Conservation (phyloP, 1,140 invertebrate species). For the Bombyx mori region ASM3026992v2 NC_085125.1:3702501-3703000, state of each 20-base stretch:
- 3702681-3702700: slow-evolving; percentile 10
- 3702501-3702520: too few relatives aligned
- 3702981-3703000: background rate
- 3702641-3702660: too few relatives aligned
- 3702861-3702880: slow-evolving; percentile 28
- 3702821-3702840: slow-evolving; percentile 25
- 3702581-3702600: too few relatives aligned
- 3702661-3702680: slow-evolving; percentile 14
- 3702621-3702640: too few relatives aligned
- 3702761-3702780: slow-evolving; percentile 35
- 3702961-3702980: background rate
- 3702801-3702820: slow-evolving; percentile 7
- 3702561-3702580: too few relatives aligned
- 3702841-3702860: slow-evolving; percentile 43
- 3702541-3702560: too few relatives aligned
- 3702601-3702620: too few relatives aligned
- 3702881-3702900: slow-evolving; percentile 28
- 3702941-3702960: slow-evolving; percentile 35
- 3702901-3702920: slow-evolving; percentile 24
- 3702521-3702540: too few relatives aligned
- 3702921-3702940: slow-evolving; percentile 31
- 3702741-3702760: slow-evolving; percentile 10
- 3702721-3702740: slow-evolving; percentile 20
- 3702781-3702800: slow-evolving; percentile 24
- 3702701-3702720: slow-evolving; percentile 19